Base-by-base conservation (phyloP, 1,140 invertebrate species). In the Medauroidea extradentata region DNA sequence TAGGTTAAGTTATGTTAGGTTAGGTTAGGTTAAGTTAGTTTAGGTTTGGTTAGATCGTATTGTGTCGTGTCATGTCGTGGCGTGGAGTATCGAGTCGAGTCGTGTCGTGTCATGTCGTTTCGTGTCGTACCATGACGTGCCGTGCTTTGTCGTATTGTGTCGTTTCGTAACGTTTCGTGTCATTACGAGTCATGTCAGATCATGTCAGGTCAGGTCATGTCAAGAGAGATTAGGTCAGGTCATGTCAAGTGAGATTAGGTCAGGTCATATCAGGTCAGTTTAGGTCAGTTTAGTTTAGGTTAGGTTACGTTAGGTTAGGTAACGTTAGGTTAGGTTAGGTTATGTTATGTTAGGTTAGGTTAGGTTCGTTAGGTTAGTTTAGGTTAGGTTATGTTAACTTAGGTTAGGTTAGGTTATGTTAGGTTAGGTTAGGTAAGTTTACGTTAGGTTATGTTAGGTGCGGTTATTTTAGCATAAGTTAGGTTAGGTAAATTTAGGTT, bases 381-480 rank as follows among this genome's bases (percentile, higher is more conserved):
- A 51, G 65, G 57, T 61, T 24, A 52, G 59, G 41, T 63, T 49
- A 64, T 59, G 62, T 63, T 49, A 64, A 46, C 21, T 63, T 34
- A 64, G 62, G 61, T 63, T 49, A 59, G 62, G 62, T 63, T 43
- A 59, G 62, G 62, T 60, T 49, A 51, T 29, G 52, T 63, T 27
- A 43, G 65, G 66, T 67, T 60, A 63, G 65, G 66, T 60, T 44
- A 42, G 42, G 44, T 64, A 49, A 53, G 52, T 60, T n/a, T n/a
- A n/a, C n/a, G 63, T 64, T 64, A 65, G 65, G 65, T 66, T 66
- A 67, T 63, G 65, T 66, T 66, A 67, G 65, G 62, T 66, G 62
- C 60, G 65, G 64, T 66, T 66, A 67, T 63, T 63, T 67, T 66
- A 67, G 65, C 59, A 63, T 66, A 67, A 63, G 65, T 66, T 66